These are phyloP conservation scores for Caenorhabditis sp. DNA, from an alignment of 2,888 invertebrate species.

Conservation along the genomic window DNA sequence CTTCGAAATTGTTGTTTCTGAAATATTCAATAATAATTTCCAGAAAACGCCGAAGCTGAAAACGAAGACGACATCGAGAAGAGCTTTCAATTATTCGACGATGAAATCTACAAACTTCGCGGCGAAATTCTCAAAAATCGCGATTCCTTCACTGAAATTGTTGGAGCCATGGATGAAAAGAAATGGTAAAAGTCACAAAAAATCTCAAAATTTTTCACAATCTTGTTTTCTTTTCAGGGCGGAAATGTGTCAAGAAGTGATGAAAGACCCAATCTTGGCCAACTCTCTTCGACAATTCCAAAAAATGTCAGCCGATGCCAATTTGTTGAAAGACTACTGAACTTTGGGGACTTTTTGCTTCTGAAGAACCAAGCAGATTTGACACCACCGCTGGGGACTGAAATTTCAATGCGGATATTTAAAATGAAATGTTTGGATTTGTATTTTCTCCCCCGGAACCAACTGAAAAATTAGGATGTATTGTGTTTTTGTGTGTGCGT, in stretches of 20 bases:
- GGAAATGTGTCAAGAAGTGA: constrained; percentile 33
- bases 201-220: constrained; percentile 1
- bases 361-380: too few species aligned
- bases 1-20: too few species aligned
- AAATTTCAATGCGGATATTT: too few species aligned
- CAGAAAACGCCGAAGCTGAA: neutral
- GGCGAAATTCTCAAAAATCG: constrained; percentile 13
- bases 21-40: neutral
- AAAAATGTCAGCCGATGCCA: neutral
- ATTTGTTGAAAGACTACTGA: neutral
- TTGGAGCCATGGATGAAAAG: constrained; percentile 24
- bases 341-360: too few species aligned
- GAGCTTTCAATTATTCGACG: constrained; percentile 12
- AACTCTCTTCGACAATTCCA: constrained; percentile 10
- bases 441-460: too few species aligned
- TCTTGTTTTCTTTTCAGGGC: too few species aligned
- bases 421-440: too few species aligned
- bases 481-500: too few species aligned
- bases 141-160: constrained; percentile 13
- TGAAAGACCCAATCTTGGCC: constrained; percentile 20
- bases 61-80: neutral
- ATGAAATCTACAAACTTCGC: constrained; percentile 13
- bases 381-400: too few species aligned
- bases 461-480: too few species aligned
- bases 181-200: constrained; percentile 14